Percentiles rank a stretch among this genome's conserved stretches.
Conservation (phyloP, 2,888 invertebrate genomes). For the Flabesymbios commensalis region DNA sequence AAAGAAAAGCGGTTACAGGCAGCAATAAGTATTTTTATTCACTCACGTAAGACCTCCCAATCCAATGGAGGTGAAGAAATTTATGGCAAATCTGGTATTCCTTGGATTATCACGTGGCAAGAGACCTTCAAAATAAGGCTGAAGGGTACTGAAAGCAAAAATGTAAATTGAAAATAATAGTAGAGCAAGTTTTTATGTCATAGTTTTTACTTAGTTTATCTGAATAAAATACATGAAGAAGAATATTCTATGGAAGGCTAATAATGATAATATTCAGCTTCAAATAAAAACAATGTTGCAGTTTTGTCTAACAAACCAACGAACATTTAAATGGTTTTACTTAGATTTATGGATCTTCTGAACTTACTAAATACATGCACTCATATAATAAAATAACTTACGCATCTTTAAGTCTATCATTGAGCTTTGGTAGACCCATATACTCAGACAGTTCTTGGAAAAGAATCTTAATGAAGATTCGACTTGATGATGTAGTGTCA, state of each 20-base stretch:
- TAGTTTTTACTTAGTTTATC: too few species aligned
- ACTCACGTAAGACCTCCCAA: slow-evolving; percentile 88
- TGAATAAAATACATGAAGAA: too few species aligned
- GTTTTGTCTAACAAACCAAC: too few species aligned
- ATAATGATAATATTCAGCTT: background rate
- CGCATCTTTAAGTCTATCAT: slow-evolving; percentile 87
- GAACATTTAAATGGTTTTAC: too few species aligned
- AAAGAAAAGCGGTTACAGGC: too few species aligned
- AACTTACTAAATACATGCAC: too few species aligned
- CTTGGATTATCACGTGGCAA: slow-evolving; percentile 95
- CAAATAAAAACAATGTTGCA: too few species aligned
- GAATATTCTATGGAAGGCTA: background rate
- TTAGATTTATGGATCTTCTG: too few species aligned
- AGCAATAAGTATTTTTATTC: too few species aligned
- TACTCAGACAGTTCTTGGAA: slow-evolving; percentile 93
- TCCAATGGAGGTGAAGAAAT: slow-evolving; percentile 96
- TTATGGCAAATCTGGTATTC: slow-evolving; percentile 95
- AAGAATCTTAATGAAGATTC: slow-evolving; percentile 96
- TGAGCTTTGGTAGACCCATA: slow-evolving; percentile 91
- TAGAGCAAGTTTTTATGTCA: background rate
- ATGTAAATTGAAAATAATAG: slow-evolving; percentile 9
- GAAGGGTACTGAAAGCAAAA: slow-evolving; percentile 80
- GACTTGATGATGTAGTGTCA: slow-evolving; percentile 94
- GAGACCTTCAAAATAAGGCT: slow-evolving; percentile 83
- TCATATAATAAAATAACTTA: slow-evolving; percentile 66